Percentiles rank a stretch among this genome's conserved stretches.
Evolutionary conservation across 2,113 vertebrate genomes (phyloP).

Genomic region (Macaca nemestrina): DNA sequence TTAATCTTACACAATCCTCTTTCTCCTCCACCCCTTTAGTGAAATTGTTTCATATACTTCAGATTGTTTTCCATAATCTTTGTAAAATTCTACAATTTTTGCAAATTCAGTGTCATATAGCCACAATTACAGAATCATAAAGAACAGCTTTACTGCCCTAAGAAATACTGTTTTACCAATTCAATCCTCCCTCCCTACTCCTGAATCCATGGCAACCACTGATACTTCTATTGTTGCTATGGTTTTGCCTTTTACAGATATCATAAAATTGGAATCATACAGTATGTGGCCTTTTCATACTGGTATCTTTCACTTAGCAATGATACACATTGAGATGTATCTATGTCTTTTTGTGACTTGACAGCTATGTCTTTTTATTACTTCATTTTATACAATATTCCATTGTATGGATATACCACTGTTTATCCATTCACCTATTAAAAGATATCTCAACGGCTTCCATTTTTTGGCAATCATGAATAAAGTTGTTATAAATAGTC

Average conservation of each 20-base stretch:
- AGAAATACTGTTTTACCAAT: no score
- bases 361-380: background rate
- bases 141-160: no score
- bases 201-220: background rate
- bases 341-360: background rate
- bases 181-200: background rate
- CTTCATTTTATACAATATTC: background rate
- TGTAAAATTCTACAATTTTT: background rate
- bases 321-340: background rate
- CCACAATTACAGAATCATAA: no score
- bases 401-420: background rate
- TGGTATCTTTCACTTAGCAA: background rate
- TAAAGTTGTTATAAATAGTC: background rate
- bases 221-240: background rate
- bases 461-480: background rate
- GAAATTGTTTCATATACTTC: background rate
- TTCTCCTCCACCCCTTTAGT: background rate
- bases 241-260: background rate
- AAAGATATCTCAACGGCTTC: background rate
- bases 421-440: background rate
- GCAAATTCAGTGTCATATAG: no score
- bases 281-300: background rate
- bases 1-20: background rate
- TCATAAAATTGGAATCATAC: background rate
- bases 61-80: background rate